Evolutionary conservation across 2,888 invertebrate species (phyloP), one percentile per base, ranked within the genome.

Genomic region (Hylaea fasciaria): DNA sequence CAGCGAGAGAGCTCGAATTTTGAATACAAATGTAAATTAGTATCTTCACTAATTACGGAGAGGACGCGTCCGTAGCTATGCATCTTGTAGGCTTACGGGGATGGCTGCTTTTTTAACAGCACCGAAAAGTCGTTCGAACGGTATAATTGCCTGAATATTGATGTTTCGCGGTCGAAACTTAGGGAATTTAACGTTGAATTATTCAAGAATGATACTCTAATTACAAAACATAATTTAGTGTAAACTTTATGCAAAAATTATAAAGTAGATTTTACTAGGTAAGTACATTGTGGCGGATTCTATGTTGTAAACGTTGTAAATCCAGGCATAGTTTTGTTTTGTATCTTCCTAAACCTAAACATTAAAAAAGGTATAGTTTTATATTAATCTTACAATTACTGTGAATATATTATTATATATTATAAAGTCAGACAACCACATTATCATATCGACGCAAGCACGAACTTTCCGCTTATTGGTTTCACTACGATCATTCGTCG

Each of bases 11-110:
- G 89, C 91, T 91, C 91, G 92, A 92, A 93, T 92, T 92, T 92
- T 93, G 92, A 93, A 93, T 93, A 92, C 93, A 92, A 93, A 93
- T 92, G 93, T 92, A 92, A 93, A 93, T 93, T 92, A 92, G 92
- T 91, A 90, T 88, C 91, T 87, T 87, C 85, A 89, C 92, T 93
- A 93, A 93, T 93, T 93, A 92, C 91, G 87, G 81, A 76, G 84
- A 85, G 86, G 88, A 89, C 89, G 86, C 90, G 89, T 89, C 77
- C 84, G 78, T 83, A 86, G 91, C 89, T 82, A 91, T 92, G 89
- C 90, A 86, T 92, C 91, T 92, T 92, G 80, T 80, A 76, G 91
- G 89, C 92, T 91, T 91, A 91, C 83, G 75, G 82, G 73, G 81
- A 78, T 83, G 85, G 84, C 84, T 81, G 79, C 87, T 89, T 90